Evolutionary conservation across 35 echinoderm and acorn worm species (phyloP), one percentile per base, ranked within the genome.

Genomic region (Eucidaris tribuloides): DNA sequence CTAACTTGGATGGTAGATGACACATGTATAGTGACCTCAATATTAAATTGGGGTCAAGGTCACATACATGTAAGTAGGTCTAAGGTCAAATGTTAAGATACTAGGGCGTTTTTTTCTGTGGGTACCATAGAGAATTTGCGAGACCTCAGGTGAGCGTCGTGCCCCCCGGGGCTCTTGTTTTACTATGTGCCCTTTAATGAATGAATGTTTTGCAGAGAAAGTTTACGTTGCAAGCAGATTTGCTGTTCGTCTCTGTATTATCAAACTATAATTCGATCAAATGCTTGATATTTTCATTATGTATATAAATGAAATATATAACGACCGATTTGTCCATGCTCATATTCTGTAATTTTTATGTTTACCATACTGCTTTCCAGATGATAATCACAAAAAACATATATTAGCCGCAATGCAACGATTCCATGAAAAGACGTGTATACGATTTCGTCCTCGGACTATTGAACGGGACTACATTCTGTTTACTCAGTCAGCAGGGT

Each of bases 341-440:
- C 3, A 23, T 59, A 5, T 7, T 1, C n/a, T 23, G n/a, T 28
- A 59, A 59, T 59, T 25, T 64, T 11, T 19, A 23, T 71, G 0
- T 20, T 71, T 39, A n/a, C n/a, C n/a, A n/a, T n/a, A n/a, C n/a
- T 71, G 9, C 9, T 44, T 44, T 74, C 24, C 14, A 74, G 68
- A 38, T 44, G 37, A 35, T 1, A 74, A 74, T 38, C 68, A 74
- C 68, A 74, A 74, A 40, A 74, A 74, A n/a, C 68, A 44, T 13
- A 74, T 74, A 3, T 40, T 74, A 40, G 68, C 33, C 22, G 68
- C 28, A 25, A 74, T 74, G 68, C 68, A 74, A 44, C 33, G 68
- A 42, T 74, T 74, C 37, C 68, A 74, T 19, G 68, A 74, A 40
- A 74, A 41, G 68, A 74, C 68, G 9, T 74, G 68, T 44, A 74